phyloP scores from a whole-genome alignment of 2,888 invertebrate species.

The Tenthredo scrophulariae region DNA sequence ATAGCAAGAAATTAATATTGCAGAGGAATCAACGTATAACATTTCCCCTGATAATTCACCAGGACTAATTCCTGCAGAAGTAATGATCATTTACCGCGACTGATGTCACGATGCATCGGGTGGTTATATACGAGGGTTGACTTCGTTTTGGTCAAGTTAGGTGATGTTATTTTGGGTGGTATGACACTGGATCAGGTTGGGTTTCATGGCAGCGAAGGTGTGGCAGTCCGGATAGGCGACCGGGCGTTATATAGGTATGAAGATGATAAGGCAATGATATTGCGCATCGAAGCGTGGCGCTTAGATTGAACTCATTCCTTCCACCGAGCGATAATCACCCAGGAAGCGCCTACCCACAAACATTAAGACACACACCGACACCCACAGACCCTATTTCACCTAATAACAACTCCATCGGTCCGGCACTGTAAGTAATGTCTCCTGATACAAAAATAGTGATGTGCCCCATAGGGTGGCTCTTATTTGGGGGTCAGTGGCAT shows the following conservation, averaged over 20 bases:
- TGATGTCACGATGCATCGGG: background rate
- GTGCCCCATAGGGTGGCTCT: too few species aligned
- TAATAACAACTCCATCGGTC: slow-evolving; percentile 40
- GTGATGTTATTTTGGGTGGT: background rate
- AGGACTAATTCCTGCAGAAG: background rate
- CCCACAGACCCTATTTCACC: slow-evolving; percentile 36
- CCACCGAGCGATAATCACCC: slow-evolving; percentile 70
- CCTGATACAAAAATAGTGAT: background rate
- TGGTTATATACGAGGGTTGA: background rate
- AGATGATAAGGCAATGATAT: slow-evolving; percentile 73
- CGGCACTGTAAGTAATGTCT: slow-evolving; percentile 9
- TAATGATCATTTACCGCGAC: background rate
- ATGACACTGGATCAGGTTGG: background rate
- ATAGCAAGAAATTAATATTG: background rate
- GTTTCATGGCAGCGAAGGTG: slow-evolving; percentile 12
- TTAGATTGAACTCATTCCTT: slow-evolving; percentile 72
- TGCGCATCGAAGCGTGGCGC: slow-evolving; percentile 71
- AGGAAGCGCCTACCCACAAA: slow-evolving; percentile 56
- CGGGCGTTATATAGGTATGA: slow-evolving; percentile 51
- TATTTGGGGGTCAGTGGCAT: too few species aligned
- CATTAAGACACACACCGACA: slow-evolving; percentile 43
- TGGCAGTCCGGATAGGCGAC: slow-evolving; percentile 37
- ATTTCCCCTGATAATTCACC: background rate
- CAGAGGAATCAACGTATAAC: background rate
- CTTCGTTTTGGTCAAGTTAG: slow-evolving; percentile 6